Evolutionary conservation across 2,113 vertebrate species (phyloP), one percentile per base, ranked within the genome.

Genomic region (Lampris megalopsis): DNA sequence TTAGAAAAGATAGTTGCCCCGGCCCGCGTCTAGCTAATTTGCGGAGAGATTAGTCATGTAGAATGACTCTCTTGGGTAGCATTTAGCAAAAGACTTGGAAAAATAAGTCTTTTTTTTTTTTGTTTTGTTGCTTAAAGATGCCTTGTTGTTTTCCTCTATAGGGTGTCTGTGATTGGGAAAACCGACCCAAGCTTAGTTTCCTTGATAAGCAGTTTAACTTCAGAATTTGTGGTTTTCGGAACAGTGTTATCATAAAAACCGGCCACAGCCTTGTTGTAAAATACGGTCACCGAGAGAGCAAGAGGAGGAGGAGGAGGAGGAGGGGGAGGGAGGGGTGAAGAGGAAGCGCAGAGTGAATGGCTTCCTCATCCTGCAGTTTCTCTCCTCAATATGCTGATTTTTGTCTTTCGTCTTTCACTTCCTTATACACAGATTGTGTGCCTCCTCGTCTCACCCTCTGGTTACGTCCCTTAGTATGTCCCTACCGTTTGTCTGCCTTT

Each of bases 301-400:
- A n/a, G 10, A 8, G 52, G 11, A n/a, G 52, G 52, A n/a, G 69
- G 68, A 85, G 82, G 85, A 87, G 85, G 87, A 90, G 82, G 85
- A 78, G 85, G 52, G 9, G 52, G 52, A 54, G 4, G 57, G 57
- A n/a, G 35, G 40, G 11, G 71, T 83, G 86, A 88, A 88, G 82
- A 89, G 89, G 89, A 89, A 90, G 82, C 80, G 52, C 35, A 60
- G 77, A 59, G 79, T 78, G 6, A n/a, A 82, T 88, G 82, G 73
- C 88, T 90, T 89, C 86, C 87, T 83, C 84, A 84, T 88, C 88
- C 75, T 75, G 75, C 65, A 65, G 73, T 88, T 88, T n/a, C 54
- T 3, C 5, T 57, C 24, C 36, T 85, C 86, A 82, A 53, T 73
- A 47, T 3, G 36, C 36, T 8, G 11, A 11, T 5, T 54, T 45